Base-by-base conservation (phyloP, 1,140 invertebrate species). In the Periplaneta americana region DNA sequence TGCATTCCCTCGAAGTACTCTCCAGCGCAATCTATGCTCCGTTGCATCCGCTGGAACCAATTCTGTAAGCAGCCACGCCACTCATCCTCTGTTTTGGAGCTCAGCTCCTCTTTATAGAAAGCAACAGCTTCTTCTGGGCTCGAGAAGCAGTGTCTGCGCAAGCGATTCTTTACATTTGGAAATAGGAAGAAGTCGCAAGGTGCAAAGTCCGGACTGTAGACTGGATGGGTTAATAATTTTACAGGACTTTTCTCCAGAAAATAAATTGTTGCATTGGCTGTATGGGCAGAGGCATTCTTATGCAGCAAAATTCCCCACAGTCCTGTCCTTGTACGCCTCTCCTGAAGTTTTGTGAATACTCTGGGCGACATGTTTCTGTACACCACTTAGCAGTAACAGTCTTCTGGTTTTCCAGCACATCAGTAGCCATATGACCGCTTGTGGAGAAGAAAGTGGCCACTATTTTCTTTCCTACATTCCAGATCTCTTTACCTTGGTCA, bases 361-460 rank as follows among this genome's bases (percentile, higher is more conserved):
- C 74, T 66, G 57, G 39, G 79, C n/a, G 79, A 80, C 48, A 80
- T 57, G 74, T 34, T 57, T 22, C 34, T 80, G 39, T 80, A 10
- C 34, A 80, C 79, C 79, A 80, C 57, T 28, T n/a, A 22, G 37
- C 57, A 57, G 79, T 57, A 80, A 80, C 79, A 57, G 31, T 80
- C 74, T 57, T 48, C 74, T 80, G 79, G 22, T 80, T 34, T 79
- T 79, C 78, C 78, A 36, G 32, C 13, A 36, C 13, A 79, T n/a
- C 39, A 28, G 78, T 79, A n/a, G 34, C 22, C 6, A 79, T 36
- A 79, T 37, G 78, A n/a, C 35, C 78, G 39, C 78, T 79, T 37
- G n/a, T 28, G 78, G 33, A 80, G 33, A 80, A 66, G 33, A 66
- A 80, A 31, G 28, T 34, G 57, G 39, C 39, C 15, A 74, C 79